phyloP scores from a whole-genome alignment of 2,797 vertebrate species.

The Typhlichthys eigenmanni region DNA sequence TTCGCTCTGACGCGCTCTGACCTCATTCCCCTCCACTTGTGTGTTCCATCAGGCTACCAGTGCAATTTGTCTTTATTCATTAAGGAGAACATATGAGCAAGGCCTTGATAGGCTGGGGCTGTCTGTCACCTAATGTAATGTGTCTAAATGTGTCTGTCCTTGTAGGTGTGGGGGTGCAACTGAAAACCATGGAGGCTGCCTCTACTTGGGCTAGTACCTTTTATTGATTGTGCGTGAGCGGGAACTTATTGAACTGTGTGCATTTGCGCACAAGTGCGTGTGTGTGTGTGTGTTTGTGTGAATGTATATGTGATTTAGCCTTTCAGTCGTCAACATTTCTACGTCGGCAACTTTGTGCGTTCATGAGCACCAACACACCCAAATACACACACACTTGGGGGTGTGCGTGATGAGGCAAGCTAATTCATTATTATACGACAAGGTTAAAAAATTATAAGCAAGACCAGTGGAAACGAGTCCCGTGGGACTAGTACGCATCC shows the following conservation, averaged over 20 bases:
- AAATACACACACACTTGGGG: no score
- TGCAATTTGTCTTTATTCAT: conserved; percentile 51
- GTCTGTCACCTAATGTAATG: conserved; percentile 44
- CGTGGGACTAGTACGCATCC: conserved; percentile 36
- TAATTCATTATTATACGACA: conserved; percentile 45
- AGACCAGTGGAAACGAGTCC: conserved; percentile 39
- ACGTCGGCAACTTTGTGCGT: no score
- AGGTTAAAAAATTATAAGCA: conserved; percentile 44
- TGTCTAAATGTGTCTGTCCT: conserved; percentile 59
- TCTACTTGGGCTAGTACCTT: conserved; percentile 37
- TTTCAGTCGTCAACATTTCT: no score
- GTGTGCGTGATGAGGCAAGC: background rate
- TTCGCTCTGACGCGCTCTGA: background rate
- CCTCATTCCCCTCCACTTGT: background rate
- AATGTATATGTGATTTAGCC: background rate
- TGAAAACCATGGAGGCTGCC: conserved; percentile 41
- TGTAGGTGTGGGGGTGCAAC: conserved; percentile 39
- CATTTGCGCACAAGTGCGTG: background rate
- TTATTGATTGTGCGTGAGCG: conserved; percentile 44
- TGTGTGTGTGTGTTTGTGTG: conserved; percentile 6
- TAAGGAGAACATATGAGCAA: conserved; percentile 40
- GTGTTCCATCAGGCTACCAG: conserved; percentile 40
- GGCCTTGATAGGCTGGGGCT: conserved; percentile 49
- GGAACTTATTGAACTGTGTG: conserved; percentile 2
- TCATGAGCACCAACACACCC: no score